These are phyloP conservation scores for Theonella swinhoei DNA, from an alignment of 37 sponge, comb jelly and placozoan genomes.

Conservation along the genomic window DNA sequence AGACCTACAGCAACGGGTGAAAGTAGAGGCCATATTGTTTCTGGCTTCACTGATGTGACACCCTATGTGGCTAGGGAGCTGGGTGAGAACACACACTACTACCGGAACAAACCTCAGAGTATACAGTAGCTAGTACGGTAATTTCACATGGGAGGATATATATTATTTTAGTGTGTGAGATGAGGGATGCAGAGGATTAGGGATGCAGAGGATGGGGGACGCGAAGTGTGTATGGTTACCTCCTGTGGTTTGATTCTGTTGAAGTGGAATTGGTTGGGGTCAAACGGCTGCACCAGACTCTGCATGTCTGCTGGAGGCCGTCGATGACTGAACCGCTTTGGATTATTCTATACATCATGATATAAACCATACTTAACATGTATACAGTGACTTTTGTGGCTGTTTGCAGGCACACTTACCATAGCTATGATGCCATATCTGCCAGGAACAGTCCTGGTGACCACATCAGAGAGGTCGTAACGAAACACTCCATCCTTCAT, in stretches of 20 bases:
- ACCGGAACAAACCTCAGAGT: too few species aligned
- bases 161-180: too few species aligned
- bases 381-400: neutral
- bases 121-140: too few species aligned
- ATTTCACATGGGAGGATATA: too few species aligned
- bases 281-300: conserved; percentile 67
- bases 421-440: conserved; percentile 57
- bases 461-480: conserved; percentile 52
- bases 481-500: conserved; percentile 62
- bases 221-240: conserved; percentile 16
- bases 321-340: conserved; percentile 74
- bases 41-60: too few species aligned
- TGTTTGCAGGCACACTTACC: conserved; percentile 15
- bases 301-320: conserved; percentile 56
- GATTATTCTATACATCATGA: conserved; percentile 48
- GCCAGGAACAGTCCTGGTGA: conserved; percentile 48
- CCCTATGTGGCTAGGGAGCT: too few species aligned
- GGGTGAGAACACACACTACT: too few species aligned
- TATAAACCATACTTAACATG: neutral
- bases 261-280: conserved; percentile 72
- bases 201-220: too few species aligned
- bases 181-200: too few species aligned
- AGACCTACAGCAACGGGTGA: too few species aligned
- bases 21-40: too few species aligned
- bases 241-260: conserved; percentile 56